Evolutionary conservation across 2,113 vertebrate species (phyloP).

Genomic region (Mormoops blainvillei): DNA sequence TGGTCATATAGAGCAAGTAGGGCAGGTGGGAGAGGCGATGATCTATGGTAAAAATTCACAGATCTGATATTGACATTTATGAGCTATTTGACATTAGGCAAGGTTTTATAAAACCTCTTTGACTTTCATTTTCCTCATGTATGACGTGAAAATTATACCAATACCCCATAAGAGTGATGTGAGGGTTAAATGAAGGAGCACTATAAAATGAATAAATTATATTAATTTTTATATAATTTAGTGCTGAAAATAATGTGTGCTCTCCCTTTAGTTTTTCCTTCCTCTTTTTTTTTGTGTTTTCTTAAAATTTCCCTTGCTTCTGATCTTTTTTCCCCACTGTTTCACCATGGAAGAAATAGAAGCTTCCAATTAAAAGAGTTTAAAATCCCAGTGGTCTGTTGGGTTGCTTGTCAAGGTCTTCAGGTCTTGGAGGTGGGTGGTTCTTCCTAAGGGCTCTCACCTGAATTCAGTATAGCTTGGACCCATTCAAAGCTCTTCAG

Average conservation of each 20-base stretch:
- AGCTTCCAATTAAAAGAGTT: background rate
- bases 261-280: background rate
- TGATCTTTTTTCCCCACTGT: background rate
- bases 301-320: background rate
- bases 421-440: too few relatives aligned
- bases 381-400: background rate
- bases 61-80: background rate
- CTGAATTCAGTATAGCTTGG: background rate
- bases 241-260: background rate
- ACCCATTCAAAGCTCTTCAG: background rate
- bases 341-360: background rate
- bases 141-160: background rate
- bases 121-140: background rate
- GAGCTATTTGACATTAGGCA: background rate
- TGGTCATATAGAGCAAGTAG: background rate
- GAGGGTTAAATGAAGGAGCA: background rate
- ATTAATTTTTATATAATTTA: background rate
- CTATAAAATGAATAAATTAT: background rate
- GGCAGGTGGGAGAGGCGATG: background rate
- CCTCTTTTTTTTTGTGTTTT: background rate
- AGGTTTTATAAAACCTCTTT: background rate
- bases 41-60: background rate
- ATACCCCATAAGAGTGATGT: rapidly evolving
- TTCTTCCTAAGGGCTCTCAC: background rate
- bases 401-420: background rate